Evolutionary conservation across 2,797 vertebrate genomes (phyloP).

Genomic region (Urophycis tenuis): DNA sequence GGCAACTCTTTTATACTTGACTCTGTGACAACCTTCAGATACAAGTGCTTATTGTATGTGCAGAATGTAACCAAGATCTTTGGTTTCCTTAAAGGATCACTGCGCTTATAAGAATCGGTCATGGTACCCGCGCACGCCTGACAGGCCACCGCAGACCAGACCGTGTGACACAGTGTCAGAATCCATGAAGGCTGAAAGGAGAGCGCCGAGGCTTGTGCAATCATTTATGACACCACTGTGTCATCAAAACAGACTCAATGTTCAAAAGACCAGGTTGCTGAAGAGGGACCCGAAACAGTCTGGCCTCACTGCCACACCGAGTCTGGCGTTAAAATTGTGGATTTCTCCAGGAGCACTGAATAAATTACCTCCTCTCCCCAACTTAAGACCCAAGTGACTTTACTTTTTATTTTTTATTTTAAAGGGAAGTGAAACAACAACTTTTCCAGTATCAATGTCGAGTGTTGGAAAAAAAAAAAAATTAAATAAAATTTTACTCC

Average conservation of each 20-base stretch:
- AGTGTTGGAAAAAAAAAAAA: conserved; percentile 27
- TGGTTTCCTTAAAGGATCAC: neutral
- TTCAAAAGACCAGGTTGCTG: neutral
- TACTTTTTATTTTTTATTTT: conserved; percentile 5
- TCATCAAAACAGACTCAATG: neutral
- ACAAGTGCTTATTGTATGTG: conserved; percentile 38
- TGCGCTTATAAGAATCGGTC: conserved; percentile 11
- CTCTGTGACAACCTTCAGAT: conserved; percentile 21
- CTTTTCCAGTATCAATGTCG: conserved; percentile 15
- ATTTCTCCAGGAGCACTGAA: conserved; percentile 11
- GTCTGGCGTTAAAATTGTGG: conserved; percentile 6
- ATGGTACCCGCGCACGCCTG: conserved; percentile 24
- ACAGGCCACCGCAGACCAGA: conserved; percentile 45
- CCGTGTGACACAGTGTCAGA: conserved; percentile 27
- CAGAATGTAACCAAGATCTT: conserved; percentile 18
- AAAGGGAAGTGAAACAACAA: conserved; percentile 14
- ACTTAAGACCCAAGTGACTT: conserved; percentile 9
- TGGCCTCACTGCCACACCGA: neutral
- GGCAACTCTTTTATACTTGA: conserved; percentile 13
- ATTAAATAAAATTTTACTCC: conserved; percentile 66
- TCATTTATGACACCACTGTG: neutral
- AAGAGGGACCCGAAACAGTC: neutral
- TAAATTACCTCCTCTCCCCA: neutral
- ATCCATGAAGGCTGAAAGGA: conserved; percentile 20
- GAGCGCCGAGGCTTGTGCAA: conserved; percentile 16